Conservation (phyloP, 2,888 invertebrate species). For the Balanococcus diminutus region DNA sequence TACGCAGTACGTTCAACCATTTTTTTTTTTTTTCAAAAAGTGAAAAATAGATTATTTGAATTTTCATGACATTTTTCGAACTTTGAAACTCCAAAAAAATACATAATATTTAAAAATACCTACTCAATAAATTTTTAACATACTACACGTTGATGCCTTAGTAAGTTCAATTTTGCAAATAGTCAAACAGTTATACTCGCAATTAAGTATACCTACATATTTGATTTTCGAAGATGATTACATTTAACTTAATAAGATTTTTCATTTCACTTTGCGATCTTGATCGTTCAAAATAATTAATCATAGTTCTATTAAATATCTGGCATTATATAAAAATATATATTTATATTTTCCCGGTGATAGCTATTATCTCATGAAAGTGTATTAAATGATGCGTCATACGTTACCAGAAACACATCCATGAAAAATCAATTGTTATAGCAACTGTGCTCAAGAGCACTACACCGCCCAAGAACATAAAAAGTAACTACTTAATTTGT, state of each 20-base stretch:
- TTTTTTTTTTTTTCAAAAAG: no score
- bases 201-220: neutral
- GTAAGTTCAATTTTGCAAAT: neutral
- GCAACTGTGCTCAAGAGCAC: neutral
- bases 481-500: neutral
- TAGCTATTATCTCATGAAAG: constrained; percentile 7
- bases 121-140: no score
- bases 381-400: constrained; percentile 7
- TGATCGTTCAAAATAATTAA: neutral
- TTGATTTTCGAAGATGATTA: neutral
- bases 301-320: neutral
- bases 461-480: neutral
- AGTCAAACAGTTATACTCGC: neutral
- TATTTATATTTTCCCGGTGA: no score
- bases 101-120: no score
- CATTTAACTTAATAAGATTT: neutral
- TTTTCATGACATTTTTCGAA: no score
- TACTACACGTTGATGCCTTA: no score
- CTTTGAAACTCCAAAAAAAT: no score
- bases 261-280: neutral
- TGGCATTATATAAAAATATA: neutral
- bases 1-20: no score
- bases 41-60: no score
- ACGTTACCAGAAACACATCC: neutral
- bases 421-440: constrained; percentile 26